Evolutionary conservation across 2,113 vertebrate species (phyloP).

Genomic region (Spermophilus dauricus): DNA sequence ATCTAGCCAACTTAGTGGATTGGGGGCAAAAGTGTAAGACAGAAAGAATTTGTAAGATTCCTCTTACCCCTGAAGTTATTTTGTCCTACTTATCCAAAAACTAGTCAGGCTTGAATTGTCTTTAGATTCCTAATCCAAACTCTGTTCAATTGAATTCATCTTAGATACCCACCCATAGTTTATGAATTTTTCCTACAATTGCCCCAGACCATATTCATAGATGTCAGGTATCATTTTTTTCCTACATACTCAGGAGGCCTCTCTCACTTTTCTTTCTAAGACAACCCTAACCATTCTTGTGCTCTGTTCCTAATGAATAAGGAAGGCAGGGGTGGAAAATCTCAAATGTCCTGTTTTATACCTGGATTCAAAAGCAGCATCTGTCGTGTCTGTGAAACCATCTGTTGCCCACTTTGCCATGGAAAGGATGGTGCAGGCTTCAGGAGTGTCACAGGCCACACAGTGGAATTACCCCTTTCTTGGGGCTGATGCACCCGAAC

Average conservation of each 20-base stretch:
- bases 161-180: background rate
- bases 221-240: background rate
- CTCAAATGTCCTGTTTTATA: constrained; percentile 76
- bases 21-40: background rate
- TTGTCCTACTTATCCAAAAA: background rate
- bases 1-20: background rate
- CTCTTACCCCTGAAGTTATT: background rate
- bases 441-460: constrained; percentile 72
- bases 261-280: constrained; percentile 22
- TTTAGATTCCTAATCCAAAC: background rate
- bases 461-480: constrained; percentile 40
- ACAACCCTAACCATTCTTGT: constrained; percentile 26
- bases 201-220: background rate
- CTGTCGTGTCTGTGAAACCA: constrained; percentile 75
- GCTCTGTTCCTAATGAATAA: background rate
- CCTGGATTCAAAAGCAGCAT: constrained; percentile 82
- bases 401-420: constrained; percentile 76
- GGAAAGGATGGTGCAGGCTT: constrained; percentile 45
- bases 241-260: background rate
- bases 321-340: background rate
- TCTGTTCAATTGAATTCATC: background rate
- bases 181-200: background rate
- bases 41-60: background rate
- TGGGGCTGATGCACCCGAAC: constrained; percentile 10
- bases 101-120: background rate